These are phyloP conservation scores for Polypterus bichir DNA, from an alignment of 2,113 vertebrate species.

Conservation along the genomic window DNA sequence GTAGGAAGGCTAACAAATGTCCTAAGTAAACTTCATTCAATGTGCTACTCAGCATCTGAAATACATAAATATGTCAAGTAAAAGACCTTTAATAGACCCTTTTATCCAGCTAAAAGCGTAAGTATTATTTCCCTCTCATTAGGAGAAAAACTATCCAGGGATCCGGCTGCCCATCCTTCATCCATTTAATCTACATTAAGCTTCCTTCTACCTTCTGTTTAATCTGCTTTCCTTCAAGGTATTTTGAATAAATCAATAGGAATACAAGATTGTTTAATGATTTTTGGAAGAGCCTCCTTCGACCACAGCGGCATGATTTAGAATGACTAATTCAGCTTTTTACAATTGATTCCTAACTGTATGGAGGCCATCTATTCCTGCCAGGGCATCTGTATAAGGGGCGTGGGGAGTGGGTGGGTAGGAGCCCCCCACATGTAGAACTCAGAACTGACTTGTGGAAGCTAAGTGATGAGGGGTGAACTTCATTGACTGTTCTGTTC, in stretches of 20 bases:
- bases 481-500: too few relatives aligned
- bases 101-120: conserved; percentile 90
- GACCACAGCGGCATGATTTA: conserved; percentile 93
- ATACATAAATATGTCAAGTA: conserved; percentile 96
- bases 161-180: conserved; percentile 74
- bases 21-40: conserved; percentile 83
- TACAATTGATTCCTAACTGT: conserved; percentile 69
- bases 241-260: conserved; percentile 99
- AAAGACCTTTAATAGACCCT: conserved; percentile 96
- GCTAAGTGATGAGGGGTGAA: too few relatives aligned
- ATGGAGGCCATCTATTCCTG: conserved; percentile 54
- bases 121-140: conserved; percentile 96
- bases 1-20: conserved; percentile 71
- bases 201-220: conserved; percentile 83
- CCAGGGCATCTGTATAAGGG: conserved; percentile 22
- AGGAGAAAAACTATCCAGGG: conserved; percentile 81
- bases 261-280: conserved; percentile 99
- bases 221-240: conserved; percentile 96
- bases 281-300: conserved; percentile 93
- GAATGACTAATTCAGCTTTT: conserved; percentile 98
- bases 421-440: too few relatives aligned
- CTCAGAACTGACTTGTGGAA: too few relatives aligned
- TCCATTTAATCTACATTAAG: conserved; percentile 98
- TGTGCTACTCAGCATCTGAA: conserved; percentile 80
- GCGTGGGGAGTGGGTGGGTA: too few relatives aligned